These are phyloP conservation scores for Timema cristinae DNA, from an alignment of 2,888 invertebrate genomes.

Conservation along the genomic window DNA sequence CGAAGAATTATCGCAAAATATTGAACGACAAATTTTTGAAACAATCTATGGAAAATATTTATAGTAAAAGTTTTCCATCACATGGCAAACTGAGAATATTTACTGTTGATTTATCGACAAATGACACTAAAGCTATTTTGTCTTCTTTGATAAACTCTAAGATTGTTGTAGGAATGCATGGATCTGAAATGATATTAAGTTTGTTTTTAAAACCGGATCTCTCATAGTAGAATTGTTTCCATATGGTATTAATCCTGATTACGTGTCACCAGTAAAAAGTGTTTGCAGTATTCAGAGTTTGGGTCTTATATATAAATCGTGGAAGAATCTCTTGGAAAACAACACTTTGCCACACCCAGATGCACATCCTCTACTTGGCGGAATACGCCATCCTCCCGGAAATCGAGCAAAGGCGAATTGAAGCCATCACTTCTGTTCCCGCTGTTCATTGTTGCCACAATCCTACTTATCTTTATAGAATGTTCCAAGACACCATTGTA, in stretches of 20 bases:
- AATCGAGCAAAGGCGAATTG: slow-evolving; percentile 39
- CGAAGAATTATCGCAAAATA: slow-evolving; percentile 45
- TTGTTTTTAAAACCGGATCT: slow-evolving; percentile 44
- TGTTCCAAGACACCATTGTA: slow-evolving; percentile 50
- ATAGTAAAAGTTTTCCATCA: slow-evolving; percentile 17
- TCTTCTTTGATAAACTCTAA: slow-evolving; percentile 28
- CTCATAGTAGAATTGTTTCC: slow-evolving; percentile 50
- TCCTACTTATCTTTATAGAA: slow-evolving; percentile 48
- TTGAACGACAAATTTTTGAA: slow-evolving; percentile 45
- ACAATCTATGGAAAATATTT: slow-evolving; percentile 32
- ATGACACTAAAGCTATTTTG: slow-evolving; percentile 30
- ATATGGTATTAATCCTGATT: slow-evolving; percentile 44
- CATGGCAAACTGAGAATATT: slow-evolving; percentile 17
- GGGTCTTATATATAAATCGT: slow-evolving; percentile 43
- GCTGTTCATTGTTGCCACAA: slow-evolving; percentile 48
- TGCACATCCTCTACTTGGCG: slow-evolving; percentile 41
- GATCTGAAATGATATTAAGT: slow-evolving; percentile 45
- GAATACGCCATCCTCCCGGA: slow-evolving; percentile 42
- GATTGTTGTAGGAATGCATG: slow-evolving; percentile 39
- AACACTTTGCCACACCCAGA: slow-evolving; percentile 42
- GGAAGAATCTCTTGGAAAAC: slow-evolving; percentile 42
- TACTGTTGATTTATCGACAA: slow-evolving; percentile 30
- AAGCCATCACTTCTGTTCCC: slow-evolving; percentile 40
- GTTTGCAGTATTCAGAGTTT: slow-evolving; percentile 41
- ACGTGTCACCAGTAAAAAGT: slow-evolving; percentile 47